phyloP scores from a whole-genome alignment of 1,140 invertebrate species.

The Sitobion miscanthi region DNA sequence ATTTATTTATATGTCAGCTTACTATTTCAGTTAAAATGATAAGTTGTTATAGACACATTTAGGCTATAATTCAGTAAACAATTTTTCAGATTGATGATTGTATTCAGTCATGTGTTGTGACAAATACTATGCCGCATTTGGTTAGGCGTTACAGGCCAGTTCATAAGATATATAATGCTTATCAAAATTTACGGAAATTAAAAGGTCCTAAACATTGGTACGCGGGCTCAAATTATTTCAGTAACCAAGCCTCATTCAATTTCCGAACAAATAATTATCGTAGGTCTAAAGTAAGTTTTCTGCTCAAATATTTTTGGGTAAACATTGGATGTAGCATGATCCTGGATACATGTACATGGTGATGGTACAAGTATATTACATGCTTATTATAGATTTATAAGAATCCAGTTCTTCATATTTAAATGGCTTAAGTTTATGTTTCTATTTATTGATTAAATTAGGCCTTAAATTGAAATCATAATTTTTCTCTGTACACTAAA shows the following conservation, averaged over 20 bases:
- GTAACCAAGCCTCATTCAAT: constrained; percentile 50
- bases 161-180: constrained; percentile 44
- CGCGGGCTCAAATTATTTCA: constrained; percentile 47
- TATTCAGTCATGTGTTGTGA: constrained; percentile 56
- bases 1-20: neutral
- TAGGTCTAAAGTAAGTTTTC: constrained; percentile 53
- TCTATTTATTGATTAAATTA: neutral
- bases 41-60: neutral
- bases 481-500: neutral
- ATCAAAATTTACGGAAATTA: constrained; percentile 48
- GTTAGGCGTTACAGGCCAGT: constrained; percentile 46
- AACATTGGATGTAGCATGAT: constrained; percentile 15
- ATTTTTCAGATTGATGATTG: constrained; percentile 57
- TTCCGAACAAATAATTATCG: constrained; percentile 55
- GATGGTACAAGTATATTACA: neutral
- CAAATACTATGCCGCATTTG: constrained; percentile 44
- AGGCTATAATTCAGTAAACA: constrained; percentile 39
- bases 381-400: constrained; percentile 8
- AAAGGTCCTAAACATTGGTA: constrained; percentile 45
- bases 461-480: neutral
- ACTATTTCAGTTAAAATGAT: neutral
- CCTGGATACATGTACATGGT: neutral
- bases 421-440: constrained; percentile 3
- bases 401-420: neutral
- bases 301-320: constrained; percentile 34